Conservation (phyloP, 2,888 invertebrate species). For the Corbicula japonica region DNA sequence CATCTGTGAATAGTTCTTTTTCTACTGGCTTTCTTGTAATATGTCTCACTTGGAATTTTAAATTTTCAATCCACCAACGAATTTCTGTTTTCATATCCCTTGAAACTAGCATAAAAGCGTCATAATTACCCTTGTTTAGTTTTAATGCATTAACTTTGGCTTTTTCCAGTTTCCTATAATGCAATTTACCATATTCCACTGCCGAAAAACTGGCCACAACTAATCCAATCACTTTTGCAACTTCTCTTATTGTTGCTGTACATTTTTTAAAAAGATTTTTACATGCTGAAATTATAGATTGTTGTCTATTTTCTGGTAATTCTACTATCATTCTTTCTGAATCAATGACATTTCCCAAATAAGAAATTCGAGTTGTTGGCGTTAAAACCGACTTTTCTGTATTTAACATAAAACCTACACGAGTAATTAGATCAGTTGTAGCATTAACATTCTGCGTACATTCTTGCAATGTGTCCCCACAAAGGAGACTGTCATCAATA, state of each 20-base stretch:
- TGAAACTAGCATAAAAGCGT: slow-evolving; percentile 13
- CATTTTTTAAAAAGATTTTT: slow-evolving; percentile 2
- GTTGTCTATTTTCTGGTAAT: slow-evolving; percentile 25
- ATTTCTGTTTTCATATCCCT: slow-evolving; percentile 10
- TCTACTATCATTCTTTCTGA: slow-evolving; percentile 40
- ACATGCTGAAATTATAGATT: slow-evolving; percentile 9
- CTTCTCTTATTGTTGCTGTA: slow-evolving; percentile 17
- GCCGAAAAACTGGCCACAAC: slow-evolving; percentile 44
- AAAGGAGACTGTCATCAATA: slow-evolving; percentile 55
- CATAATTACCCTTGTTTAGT: slow-evolving; percentile 23
- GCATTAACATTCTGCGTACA: slow-evolving; percentile 31
- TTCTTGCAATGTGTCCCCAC: slow-evolving; percentile 21
- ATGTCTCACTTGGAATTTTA: not conserved
- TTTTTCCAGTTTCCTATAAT: slow-evolving; percentile 36
- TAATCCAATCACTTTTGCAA: slow-evolving; percentile 39
- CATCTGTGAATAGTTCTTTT: slow-evolving; percentile 32
- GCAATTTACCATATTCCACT: slow-evolving; percentile 35
- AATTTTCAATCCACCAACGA: slow-evolving; percentile 36
- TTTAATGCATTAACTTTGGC: slow-evolving; percentile 25
- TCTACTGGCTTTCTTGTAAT: slow-evolving; percentile 1
- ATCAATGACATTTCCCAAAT: slow-evolving; percentile 48
- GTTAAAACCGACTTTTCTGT: slow-evolving; percentile 38
- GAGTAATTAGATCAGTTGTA: slow-evolving; percentile 16
- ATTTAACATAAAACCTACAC: slow-evolving; percentile 41
- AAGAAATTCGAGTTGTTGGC: slow-evolving; percentile 25